Conservation (phyloP, 1,140 invertebrate genomes). For the Rhagoletis zephyria region DNA sequence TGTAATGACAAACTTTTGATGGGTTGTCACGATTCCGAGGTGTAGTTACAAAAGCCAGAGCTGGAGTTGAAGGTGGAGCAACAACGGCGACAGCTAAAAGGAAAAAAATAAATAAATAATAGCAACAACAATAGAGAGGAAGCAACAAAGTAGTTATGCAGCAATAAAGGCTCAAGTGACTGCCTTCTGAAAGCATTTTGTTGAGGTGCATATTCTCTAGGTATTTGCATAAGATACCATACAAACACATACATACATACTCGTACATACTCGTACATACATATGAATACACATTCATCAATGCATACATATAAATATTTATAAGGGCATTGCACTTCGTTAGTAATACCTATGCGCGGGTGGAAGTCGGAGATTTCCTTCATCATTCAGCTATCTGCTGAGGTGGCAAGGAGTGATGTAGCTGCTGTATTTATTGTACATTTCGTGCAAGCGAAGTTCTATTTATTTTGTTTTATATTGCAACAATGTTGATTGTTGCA, state of each 20-base stretch:
- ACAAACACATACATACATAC: neutral
- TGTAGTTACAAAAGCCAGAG: slow-evolving; percentile 51
- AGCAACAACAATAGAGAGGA: slow-evolving; percentile 20
- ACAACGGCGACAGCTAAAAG: neutral
- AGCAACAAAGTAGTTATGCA: neutral
- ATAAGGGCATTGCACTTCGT: slow-evolving; percentile 30
- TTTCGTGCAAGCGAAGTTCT: neutral
- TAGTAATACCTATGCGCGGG: neutral
- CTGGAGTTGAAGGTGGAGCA: neutral
- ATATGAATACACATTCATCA: neutral
- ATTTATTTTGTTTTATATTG: neutral
- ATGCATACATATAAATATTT: neutral
- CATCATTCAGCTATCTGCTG: neutral
- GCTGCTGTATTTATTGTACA: neutral
- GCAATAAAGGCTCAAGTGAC: slow-evolving; percentile 4
- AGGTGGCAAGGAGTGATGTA: neutral
- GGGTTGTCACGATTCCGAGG: slow-evolving; percentile 69
- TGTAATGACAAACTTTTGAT: slow-evolving; percentile 73
- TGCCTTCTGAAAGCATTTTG: slow-evolving; percentile 8
- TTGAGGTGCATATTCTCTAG: neutral
- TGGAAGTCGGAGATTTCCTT: neutral
- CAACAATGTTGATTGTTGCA: neutral
- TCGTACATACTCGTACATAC: neutral
- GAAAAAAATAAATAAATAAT: neutral
- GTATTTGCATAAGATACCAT: neutral